Conservation (phyloP, 2,888 invertebrate genomes). For the Platerodrilus igneus region DNA sequence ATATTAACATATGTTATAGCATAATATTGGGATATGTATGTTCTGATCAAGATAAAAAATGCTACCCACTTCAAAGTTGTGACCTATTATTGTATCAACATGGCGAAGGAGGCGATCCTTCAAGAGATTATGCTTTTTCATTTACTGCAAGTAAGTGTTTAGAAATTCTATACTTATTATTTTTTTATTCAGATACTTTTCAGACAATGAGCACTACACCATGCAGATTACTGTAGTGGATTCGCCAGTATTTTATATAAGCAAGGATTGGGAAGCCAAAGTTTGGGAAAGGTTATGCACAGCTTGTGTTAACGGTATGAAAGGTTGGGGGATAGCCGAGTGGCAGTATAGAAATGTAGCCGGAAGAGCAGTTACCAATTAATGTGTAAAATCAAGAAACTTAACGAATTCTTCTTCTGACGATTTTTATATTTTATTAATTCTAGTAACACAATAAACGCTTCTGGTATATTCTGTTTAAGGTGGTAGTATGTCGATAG, state of each 20-base stretch:
- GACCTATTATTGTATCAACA: slow-evolving; percentile 58
- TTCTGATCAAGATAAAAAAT: slow-evolving; percentile 42
- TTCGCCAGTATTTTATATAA: slow-evolving; percentile 55
- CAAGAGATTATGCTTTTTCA: slow-evolving; percentile 59
- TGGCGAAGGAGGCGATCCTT: slow-evolving; percentile 56
- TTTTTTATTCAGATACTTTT: slow-evolving; percentile 20
- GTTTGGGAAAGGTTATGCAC: slow-evolving; percentile 57
- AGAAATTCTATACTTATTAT: slow-evolving; percentile 6
- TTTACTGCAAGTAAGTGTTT: slow-evolving; percentile 53
- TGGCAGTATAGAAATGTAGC: slow-evolving; percentile 52
- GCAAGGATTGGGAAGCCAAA: slow-evolving; percentile 56
- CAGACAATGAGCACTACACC: slow-evolving; percentile 51
- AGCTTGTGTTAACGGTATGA: slow-evolving; percentile 57
- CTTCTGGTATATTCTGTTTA: too few relatives aligned
- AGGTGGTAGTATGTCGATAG: too few relatives aligned
- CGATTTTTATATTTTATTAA: too few relatives aligned
- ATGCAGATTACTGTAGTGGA: slow-evolving; percentile 54
- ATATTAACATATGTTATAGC: too few relatives aligned
- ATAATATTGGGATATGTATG: slow-evolving; percentile 63
- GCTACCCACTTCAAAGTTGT: slow-evolving; percentile 47
- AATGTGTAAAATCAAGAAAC: too few relatives aligned
- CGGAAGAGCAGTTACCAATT: background rate
- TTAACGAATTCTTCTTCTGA: too few relatives aligned
- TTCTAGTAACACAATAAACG: too few relatives aligned
- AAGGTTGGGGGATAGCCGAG: slow-evolving; percentile 62